Evolutionary conservation across 2,113 vertebrate species (phyloP), one percentile per base, ranked within the genome.

Genomic region (Calyptomena viridis): DNA sequence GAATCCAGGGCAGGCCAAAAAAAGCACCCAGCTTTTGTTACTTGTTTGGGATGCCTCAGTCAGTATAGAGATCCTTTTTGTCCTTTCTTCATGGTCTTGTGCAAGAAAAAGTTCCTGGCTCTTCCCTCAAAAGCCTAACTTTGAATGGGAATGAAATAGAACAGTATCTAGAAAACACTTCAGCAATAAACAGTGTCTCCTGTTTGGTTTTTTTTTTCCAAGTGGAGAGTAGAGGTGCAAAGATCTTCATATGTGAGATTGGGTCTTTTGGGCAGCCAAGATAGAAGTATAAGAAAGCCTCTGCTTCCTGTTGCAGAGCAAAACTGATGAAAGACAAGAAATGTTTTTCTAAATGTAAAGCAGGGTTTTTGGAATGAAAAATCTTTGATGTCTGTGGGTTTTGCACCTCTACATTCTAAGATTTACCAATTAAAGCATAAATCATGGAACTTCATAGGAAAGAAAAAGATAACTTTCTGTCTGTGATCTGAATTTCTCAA

Each of bases 311-410:
- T 62, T 75, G 44, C 52, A 60, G 39, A 86, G 60, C 28, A 77
- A 68, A 94, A 52, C 30, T 58, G 44, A n/a, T 33, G 74, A 40
- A 0, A 17, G 83, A 30, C 30, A 59, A 87, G 63, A 67, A 83
- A 72, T 78, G 20, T 35, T 88, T 86, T 81, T 22, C 20, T 78
- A 71, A 86, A 88, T 40, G 20, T 60, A 87, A 90, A 89, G 42
- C 40, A 62, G 39, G 8, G 39, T 59, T 60, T 90, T 84, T 71
- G 68, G 68, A 76, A 83, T 86, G 22, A 1, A 8, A 77, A 53
- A 63, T 56, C 75, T 83, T 95, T 77, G 28, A 71, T 69, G 39
- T 91, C 39, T 47, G 19, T 74, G 33, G 24, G 27, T 71, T 83
- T 92, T 80, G 55, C 47, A 66, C 39, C 8, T 76, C 67, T 82